Percentiles rank a stretch among this genome's conserved stretches.
phyloP scores from a whole-genome alignment of 2,113 vertebrate species.

The Phasianus colchicus region DNA sequence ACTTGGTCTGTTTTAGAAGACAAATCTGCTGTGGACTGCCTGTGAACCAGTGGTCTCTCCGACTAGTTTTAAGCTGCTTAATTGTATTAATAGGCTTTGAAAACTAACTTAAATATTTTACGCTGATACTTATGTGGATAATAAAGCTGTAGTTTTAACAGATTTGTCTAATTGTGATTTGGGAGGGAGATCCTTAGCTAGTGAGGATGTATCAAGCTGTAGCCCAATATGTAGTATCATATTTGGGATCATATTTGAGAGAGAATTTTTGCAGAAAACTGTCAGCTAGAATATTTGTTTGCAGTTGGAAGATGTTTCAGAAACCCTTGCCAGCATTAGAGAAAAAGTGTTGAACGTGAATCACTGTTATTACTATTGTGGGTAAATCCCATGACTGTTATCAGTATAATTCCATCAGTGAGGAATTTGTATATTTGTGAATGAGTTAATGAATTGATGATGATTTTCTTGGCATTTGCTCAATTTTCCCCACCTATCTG shows the following conservation, averaged over 20 bases:
- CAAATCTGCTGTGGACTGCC: neutral
- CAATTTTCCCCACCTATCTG: neutral
- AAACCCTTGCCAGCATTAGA: neutral
- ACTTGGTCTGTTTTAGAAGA: neutral
- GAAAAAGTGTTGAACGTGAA: neutral
- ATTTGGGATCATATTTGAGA: neutral
- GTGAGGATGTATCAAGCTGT: too few relatives aligned
- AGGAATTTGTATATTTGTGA: neutral
- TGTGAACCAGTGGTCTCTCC: neutral
- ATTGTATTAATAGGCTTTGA: neutral
- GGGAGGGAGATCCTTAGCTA: neutral
- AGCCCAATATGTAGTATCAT: too few relatives aligned
- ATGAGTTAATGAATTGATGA: slow-evolving; percentile 37
- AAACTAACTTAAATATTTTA: slow-evolving; percentile 23
- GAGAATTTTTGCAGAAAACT: neutral
- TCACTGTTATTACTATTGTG: neutral
- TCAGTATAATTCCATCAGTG: neutral
- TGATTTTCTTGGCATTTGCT: slow-evolving; percentile 41
- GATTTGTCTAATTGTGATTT: neutral
- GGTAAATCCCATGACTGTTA: neutral
- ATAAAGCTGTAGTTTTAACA: slow-evolving; percentile 18
- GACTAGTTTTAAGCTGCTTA: neutral
- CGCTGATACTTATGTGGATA: neutral
- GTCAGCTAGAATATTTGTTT: neutral
- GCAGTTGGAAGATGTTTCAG: neutral